Evolutionary conservation across 2,888 invertebrate species (phyloP).

Genomic region (Ophion ellenae): DNA sequence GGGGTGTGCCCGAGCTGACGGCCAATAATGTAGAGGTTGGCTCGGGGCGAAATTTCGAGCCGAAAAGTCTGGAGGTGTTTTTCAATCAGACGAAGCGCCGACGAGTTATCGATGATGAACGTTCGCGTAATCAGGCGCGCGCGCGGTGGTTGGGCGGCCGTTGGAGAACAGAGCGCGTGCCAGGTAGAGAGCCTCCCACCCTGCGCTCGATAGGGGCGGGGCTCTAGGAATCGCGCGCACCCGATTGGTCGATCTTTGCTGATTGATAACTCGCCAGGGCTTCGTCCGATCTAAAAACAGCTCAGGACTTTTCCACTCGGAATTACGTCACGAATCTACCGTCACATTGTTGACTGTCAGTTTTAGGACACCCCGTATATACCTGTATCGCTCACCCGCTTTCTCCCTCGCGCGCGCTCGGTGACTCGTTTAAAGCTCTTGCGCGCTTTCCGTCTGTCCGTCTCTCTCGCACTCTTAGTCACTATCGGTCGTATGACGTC

Average conservation of each 20-base stretch:
- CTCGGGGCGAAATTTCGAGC: neutral
- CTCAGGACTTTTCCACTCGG: neutral
- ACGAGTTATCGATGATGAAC: neutral
- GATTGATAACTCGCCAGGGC: neutral
- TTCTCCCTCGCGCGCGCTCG: slow-evolving; percentile 17
- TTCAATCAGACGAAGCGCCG: neutral
- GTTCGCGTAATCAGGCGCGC: no score
- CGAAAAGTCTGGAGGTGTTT: neutral
- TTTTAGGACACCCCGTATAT: neutral
- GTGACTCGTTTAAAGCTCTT: neutral
- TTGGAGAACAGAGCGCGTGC: no score
- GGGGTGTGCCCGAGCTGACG: neutral
- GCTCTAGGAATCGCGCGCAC: no score
- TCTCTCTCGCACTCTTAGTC: slow-evolving; percentile 3
- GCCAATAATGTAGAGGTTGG: neutral
- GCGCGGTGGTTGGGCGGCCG: no score
- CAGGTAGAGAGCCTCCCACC: no score
- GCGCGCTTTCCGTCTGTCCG: neutral
- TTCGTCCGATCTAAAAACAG: neutral
- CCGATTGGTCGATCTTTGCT: neutral
- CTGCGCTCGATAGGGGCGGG: no score
- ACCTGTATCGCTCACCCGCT: slow-evolving; percentile 3
- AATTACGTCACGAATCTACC: neutral
- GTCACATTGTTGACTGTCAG: neutral
- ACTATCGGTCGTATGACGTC: slow-evolving; percentile 31